These are phyloP conservation scores for Leucophenga maculata DNA, from an alignment of 2,888 invertebrate genomes.

Conservation along the genomic window DNA sequence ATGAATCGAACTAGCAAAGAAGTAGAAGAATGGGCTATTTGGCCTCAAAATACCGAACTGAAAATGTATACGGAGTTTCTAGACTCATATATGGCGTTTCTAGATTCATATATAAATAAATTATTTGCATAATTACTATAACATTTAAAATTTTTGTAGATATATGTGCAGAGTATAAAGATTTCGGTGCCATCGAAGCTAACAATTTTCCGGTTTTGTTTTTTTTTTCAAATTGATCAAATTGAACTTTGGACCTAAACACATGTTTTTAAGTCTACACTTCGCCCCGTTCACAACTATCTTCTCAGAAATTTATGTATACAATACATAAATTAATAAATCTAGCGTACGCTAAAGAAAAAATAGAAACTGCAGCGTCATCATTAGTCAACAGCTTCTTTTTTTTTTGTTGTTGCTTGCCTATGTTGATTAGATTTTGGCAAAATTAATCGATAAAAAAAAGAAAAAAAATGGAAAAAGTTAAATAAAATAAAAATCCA, in stretches of 20 bases:
- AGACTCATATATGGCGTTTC: too few relatives aligned
- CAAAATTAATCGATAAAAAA: not conserved
- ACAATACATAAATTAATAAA: constrained; percentile 4
- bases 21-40: too few relatives aligned
- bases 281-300: not conserved
- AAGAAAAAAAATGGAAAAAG: too few relatives aligned
- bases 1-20: too few relatives aligned
- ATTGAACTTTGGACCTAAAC: constrained; percentile 12
- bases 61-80: too few relatives aligned
- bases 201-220: not conserved
- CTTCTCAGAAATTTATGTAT: not conserved
- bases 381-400: constrained; percentile 15
- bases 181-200: too few relatives aligned
- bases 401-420: not conserved
- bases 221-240: not conserved
- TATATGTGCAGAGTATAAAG: too few relatives aligned
- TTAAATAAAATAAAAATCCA: not conserved
- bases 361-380: constrained; percentile 5
- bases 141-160: too few relatives aligned
- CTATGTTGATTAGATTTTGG: not conserved
- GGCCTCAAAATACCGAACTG: too few relatives aligned
- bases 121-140: too few relatives aligned
- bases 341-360: not conserved
- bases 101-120: too few relatives aligned
- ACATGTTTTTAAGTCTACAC: not conserved